Evolutionary conservation across 2,113 vertebrate species (phyloP).

Genomic region (Ictalurus furcatus): DNA sequence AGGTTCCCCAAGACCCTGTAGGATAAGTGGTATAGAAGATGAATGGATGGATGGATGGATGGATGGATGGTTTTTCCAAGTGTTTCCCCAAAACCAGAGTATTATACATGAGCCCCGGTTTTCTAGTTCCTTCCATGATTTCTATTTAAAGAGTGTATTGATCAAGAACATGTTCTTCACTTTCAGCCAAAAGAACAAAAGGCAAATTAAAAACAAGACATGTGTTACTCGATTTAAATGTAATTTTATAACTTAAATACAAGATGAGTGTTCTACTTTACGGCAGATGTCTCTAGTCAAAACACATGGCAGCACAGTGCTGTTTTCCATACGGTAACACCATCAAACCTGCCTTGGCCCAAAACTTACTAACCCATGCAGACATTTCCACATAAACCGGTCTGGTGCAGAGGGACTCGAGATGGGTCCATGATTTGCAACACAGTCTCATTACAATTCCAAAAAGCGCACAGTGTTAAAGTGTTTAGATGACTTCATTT

Average conservation of each 20-base stretch:
- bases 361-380: constrained; percentile 60
- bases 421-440: constrained; percentile 13
- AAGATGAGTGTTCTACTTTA: not conserved
- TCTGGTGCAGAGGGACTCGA: constrained; percentile 52
- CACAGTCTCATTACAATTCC: not conserved
- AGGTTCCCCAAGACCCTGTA: too few relatives aligned
- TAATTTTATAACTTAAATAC: constrained; percentile 3
- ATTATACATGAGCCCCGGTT: not conserved
- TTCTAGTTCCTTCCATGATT: constrained; percentile 5
- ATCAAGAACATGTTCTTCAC: constrained; percentile 3
- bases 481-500: constrained; percentile 25
- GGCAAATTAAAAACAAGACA: not conserved
- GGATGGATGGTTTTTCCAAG: too few relatives aligned
- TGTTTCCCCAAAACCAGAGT: not conserved
- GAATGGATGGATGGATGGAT: too few relatives aligned
- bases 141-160: constrained; percentile 14
- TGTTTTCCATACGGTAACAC: constrained; percentile 50
- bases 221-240: constrained; percentile 6
- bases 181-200: not conserved
- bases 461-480: constrained; percentile 31
- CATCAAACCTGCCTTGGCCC: constrained; percentile 46
- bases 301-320: not conserved
- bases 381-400: constrained; percentile 66
- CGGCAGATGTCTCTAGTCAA: not conserved
- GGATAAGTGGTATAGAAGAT: too few relatives aligned